phyloP scores from a whole-genome alignment of 2,797 vertebrate genomes.

The Liasis olivaceus region DNA sequence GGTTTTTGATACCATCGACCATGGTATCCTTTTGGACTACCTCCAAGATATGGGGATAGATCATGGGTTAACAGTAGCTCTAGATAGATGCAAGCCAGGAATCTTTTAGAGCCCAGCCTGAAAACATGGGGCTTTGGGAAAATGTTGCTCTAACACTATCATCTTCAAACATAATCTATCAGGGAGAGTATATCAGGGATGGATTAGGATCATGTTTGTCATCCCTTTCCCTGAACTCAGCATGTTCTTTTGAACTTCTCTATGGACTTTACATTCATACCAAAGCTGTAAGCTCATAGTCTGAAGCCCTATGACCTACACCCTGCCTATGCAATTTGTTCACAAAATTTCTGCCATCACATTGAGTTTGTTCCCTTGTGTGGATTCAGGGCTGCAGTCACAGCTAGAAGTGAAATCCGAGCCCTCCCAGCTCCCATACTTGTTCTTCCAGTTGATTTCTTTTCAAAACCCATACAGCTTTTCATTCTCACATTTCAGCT shows the following conservation, averaged over 20 bases:
- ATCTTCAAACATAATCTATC: background rate
- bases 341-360: background rate
- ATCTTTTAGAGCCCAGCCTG: background rate
- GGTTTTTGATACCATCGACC: background rate
- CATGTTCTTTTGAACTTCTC: background rate
- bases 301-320: background rate
- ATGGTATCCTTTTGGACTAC: background rate
- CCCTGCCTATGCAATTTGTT: background rate
- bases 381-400: background rate
- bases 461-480: background rate
- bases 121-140: background rate
- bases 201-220: background rate
- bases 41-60: background rate
- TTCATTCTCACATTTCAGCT: slow-evolving; percentile 5
- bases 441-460: slow-evolving; percentile 11
- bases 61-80: background rate
- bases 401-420: background rate
- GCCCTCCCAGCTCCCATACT: background rate
- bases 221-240: background rate
- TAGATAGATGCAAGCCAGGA: background rate
- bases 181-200: background rate
- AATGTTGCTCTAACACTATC: background rate
- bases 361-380: background rate
- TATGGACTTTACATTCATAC: background rate
- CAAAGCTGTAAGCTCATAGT: background rate